phyloP scores from a whole-genome alignment of 2,888 invertebrate species.

The Camptogramma bilineatum region DNA sequence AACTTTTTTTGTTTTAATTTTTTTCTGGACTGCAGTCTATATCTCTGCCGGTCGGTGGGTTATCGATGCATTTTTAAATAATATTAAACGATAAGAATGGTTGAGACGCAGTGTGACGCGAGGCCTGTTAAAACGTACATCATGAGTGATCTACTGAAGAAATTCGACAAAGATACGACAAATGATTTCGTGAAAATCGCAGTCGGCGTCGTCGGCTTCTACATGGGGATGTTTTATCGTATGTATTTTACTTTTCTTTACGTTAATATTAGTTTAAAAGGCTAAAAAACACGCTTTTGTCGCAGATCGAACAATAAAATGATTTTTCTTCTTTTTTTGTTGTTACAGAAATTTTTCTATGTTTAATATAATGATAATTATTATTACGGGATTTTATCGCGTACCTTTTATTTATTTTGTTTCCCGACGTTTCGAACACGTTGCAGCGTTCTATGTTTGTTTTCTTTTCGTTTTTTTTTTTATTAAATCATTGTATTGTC shows the following conservation, averaged over 20 bases:
- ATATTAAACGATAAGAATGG: constrained; percentile 65
- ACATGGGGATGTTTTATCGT: constrained; percentile 75
- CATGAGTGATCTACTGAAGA: constrained; percentile 80
- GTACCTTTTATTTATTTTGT: too few species aligned
- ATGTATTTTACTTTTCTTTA: constrained; percentile 54
- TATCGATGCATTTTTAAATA: constrained; percentile 68
- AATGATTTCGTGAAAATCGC: constrained; percentile 73
- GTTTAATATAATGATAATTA: too few species aligned
- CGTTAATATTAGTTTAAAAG: constrained; percentile 37
- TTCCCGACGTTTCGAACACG: too few species aligned
- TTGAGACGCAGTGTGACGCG: constrained; percentile 73
- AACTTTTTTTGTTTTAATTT: constrained; percentile 31
- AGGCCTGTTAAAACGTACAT: constrained; percentile 75
- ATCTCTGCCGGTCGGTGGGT: constrained; percentile 69
- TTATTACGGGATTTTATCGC: too few species aligned
- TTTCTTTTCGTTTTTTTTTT: too few species aligned
- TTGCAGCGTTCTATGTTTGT: too few species aligned
- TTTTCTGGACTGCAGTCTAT: constrained; percentile 55
- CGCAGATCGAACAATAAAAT: too few species aligned
- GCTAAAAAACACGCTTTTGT: too few species aligned
- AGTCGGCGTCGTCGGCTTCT: constrained; percentile 71
- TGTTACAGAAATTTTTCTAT: too few species aligned
- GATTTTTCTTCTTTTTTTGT: too few species aligned
- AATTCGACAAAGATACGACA: constrained; percentile 69
- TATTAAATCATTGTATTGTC: too few species aligned